Percentiles rank a stretch among this genome's conserved stretches.
Evolutionary conservation across 1,140 invertebrate species (phyloP).

Genomic region (Gonioctena quinquepunctata): DNA sequence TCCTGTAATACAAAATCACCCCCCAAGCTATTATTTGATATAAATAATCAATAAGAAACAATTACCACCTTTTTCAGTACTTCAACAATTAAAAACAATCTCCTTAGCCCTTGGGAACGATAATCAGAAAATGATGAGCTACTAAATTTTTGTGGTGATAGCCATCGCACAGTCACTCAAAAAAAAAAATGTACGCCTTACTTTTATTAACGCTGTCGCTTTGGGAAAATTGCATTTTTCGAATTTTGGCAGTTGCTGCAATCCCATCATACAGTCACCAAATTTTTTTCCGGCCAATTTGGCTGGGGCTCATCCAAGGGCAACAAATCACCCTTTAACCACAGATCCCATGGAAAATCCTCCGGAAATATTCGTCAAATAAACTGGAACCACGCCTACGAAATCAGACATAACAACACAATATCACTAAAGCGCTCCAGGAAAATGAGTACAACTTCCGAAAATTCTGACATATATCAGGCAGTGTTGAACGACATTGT

Average conservation of each 20-base stretch:
- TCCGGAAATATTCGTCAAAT: slow-evolving; percentile 22
- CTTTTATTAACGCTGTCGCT: neutral
- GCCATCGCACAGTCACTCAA: neutral
- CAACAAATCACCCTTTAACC: slow-evolving; percentile 57
- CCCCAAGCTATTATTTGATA: no score
- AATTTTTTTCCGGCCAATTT: slow-evolving; percentile 51
- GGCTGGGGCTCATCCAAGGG: slow-evolving; percentile 48
- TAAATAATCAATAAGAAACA: no score
- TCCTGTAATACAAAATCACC: no score
- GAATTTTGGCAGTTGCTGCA: slow-evolving; percentile 54
- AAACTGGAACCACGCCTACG: neutral
- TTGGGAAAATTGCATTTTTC: slow-evolving; percentile 26
- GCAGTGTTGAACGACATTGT: slow-evolving; percentile 15
- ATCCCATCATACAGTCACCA: slow-evolving; percentile 57
- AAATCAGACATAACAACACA: neutral
- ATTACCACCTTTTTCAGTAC: no score
- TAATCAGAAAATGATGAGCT: neutral
- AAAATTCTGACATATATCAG: neutral
- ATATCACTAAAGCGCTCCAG: neutral
- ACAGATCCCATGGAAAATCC: slow-evolving; percentile 43
- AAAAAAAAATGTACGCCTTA: neutral
- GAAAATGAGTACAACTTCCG: neutral
- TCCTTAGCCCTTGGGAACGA: no score
- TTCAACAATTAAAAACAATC: no score
- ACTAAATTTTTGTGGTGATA: neutral